Conservation (phyloP, 2,113 vertebrate species). For the Romanogobio albipinnatus region DNA sequence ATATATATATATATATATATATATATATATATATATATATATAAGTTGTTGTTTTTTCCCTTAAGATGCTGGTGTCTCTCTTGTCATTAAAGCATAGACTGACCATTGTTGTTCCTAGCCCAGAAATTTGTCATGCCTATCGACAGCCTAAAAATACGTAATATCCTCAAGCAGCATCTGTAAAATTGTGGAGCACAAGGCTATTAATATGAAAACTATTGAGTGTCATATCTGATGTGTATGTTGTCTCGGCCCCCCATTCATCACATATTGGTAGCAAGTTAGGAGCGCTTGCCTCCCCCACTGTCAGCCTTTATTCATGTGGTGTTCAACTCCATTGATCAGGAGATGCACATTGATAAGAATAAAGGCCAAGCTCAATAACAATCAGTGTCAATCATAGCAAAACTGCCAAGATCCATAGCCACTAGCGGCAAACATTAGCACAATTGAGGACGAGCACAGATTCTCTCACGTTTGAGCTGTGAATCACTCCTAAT, state of each 20-base stretch:
- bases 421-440: constrained; percentile 14
- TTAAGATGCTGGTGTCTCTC: too few relatives aligned
- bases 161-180: constrained; percentile 28
- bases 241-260: constrained; percentile 4
- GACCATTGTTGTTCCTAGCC: background rate
- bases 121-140: background rate
- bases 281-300: constrained; percentile 15
- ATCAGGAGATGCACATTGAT: constrained; percentile 55
- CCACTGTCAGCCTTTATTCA: constrained; percentile 42
- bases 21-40: too few relatives aligned
- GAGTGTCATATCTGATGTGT: constrained; percentile 44
- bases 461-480: constrained; percentile 9
- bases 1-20: too few relatives aligned
- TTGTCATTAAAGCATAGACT: background rate
- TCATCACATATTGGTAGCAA: background rate
- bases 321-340: constrained; percentile 45
- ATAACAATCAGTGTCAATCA: constrained; percentile 58
- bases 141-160: background rate
- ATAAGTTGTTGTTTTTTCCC: too few relatives aligned
- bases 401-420: constrained; percentile 38
- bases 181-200: constrained; percentile 18
- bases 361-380: constrained; percentile 57
- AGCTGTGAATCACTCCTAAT: constrained; percentile 44
- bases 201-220: constrained; percentile 44
- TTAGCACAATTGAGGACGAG: constrained; percentile 26